These are phyloP conservation scores for Cephus cinctus DNA, from an alignment of 1,140 invertebrate species.

Conservation along the genomic window DNA sequence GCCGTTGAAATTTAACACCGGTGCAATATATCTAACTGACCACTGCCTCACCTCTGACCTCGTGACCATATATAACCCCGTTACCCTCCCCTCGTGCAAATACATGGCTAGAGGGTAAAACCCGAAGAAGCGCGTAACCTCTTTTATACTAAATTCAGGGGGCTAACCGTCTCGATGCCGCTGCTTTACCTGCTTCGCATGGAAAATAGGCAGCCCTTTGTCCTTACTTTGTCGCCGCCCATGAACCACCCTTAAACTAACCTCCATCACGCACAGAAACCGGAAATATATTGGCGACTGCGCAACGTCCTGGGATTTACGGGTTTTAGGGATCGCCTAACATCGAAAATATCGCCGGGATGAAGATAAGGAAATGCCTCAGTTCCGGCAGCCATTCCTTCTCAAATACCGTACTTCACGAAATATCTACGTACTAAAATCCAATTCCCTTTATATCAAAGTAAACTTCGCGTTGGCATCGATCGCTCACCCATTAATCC, in stretches of 20 bases:
- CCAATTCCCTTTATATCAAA: no score
- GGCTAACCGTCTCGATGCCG: constrained; percentile 21
- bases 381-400: no score
- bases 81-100: no score
- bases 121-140: not conserved
- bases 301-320: constrained; percentile 8
- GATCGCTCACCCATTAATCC: no score
- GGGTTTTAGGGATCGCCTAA: constrained; percentile 6
- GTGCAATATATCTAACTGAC: constrained; percentile 26
- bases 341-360: constrained; percentile 16
- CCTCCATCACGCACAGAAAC: no score
- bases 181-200: constrained; percentile 18
- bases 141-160: constrained; percentile 23
- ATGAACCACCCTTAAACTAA: no score
- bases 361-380: constrained; percentile 1
- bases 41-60: constrained; percentile 26
- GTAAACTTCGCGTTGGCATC: no score
- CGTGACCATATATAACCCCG: constrained; percentile 30
- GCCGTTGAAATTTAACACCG: constrained; percentile 28
- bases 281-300: constrained; percentile 8
- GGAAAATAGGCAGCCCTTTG: constrained; percentile 21
- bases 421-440: no score
- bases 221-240: constrained; percentile 13
- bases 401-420: no score
- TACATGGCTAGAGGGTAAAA: not conserved